Evolutionary conservation across 2,888 invertebrate genomes (phyloP).

Genomic region (Erebia ligea): DNA sequence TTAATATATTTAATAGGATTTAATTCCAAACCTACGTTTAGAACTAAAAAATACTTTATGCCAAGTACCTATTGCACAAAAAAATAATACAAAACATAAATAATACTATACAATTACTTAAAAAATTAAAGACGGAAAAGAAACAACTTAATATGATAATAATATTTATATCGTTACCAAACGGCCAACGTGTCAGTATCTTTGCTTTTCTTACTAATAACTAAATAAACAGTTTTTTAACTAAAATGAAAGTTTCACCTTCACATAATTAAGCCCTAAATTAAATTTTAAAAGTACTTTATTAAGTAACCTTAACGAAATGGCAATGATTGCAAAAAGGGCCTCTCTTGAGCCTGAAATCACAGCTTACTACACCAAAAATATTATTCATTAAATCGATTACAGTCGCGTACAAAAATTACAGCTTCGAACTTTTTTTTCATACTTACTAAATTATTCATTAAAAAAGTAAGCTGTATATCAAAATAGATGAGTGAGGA

Average conservation of each 20-base stretch:
- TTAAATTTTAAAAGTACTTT: slow-evolving; percentile 46
- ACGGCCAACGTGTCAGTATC: slow-evolving; percentile 22
- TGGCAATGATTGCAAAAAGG: slow-evolving; percentile 61
- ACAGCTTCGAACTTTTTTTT: too few relatives aligned
- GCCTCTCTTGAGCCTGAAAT: slow-evolving; percentile 21
- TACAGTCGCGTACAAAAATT: background rate
- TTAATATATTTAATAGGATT: slow-evolving; percentile 20
- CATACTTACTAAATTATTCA: background rate
- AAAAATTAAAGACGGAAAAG: slow-evolving; percentile 35
- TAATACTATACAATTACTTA: slow-evolving; percentile 32
- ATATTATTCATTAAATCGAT: slow-evolving; percentile 1
- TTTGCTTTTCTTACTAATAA: slow-evolving; percentile 30
- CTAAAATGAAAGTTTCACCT: slow-evolving; percentile 59
- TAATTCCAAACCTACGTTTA: background rate
- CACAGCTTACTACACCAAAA: slow-evolving; percentile 27
- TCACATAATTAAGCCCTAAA: slow-evolving; percentile 42
- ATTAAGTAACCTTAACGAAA: slow-evolving; percentile 65
- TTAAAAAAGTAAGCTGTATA: background rate
- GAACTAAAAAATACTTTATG: slow-evolving; percentile 49
- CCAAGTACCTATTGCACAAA: slow-evolving; percentile 61
- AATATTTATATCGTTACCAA: slow-evolving; percentile 19
- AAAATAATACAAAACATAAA: slow-evolving; percentile 33
- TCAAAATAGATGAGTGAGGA: background rate
- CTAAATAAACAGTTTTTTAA: slow-evolving; percentile 12
- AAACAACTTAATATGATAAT: background rate